Conservation (phyloP, 2,113 vertebrate species). For the Bos indicus region DNA sequence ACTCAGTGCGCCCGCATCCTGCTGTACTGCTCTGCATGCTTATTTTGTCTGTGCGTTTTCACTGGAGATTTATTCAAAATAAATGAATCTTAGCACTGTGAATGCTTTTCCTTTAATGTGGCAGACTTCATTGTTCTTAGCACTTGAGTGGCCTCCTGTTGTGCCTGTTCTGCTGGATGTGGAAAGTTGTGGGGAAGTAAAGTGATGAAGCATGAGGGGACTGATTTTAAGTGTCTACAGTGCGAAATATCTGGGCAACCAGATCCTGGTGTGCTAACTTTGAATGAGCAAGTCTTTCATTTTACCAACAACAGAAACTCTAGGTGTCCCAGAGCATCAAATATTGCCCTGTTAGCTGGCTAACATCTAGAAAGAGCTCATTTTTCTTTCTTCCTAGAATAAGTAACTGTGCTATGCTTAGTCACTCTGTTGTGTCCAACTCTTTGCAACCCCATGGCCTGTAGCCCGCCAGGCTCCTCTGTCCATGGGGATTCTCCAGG, state of each 20-base stretch:
- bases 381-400: not conserved
- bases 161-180: not conserved
- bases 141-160: not conserved
- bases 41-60: not conserved
- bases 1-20: not conserved
- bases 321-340: not conserved
- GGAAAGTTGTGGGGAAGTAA: not conserved
- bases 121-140: not conserved
- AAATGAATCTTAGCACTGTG: not conserved
- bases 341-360: not conserved
- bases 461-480: not conserved
- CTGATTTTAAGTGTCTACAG: not conserved
- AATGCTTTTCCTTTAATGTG: not conserved
- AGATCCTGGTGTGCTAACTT: slow-evolving; percentile 6
- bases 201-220: not conserved
- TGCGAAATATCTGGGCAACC: not conserved
- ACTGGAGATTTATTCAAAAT: not conserved
- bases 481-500: not conserved
- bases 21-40: not conserved
- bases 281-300: not conserved
- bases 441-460: not conserved
- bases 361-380: not conserved
- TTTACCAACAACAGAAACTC: not conserved
- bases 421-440: not conserved
- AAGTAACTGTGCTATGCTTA: not conserved